phyloP scores from a whole-genome alignment of 2,888 invertebrate species.

The Teleogryllus oceanicus region DNA sequence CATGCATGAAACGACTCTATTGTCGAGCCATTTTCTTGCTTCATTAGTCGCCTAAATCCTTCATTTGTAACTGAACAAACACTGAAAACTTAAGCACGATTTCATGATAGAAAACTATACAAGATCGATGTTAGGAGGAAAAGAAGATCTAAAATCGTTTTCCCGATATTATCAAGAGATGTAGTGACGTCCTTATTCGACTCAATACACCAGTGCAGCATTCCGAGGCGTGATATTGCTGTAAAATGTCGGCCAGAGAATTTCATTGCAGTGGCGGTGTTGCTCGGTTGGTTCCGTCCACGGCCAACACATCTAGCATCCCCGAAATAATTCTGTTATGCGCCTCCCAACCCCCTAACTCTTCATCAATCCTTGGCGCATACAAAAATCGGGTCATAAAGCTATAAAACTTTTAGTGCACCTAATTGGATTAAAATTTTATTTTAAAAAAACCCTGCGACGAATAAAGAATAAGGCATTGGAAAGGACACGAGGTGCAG shows the following conservation, averaged over 20 bases:
- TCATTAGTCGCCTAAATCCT: too few relatives aligned
- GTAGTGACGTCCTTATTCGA: too few relatives aligned
- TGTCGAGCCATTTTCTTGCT: too few relatives aligned
- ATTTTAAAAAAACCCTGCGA: not conserved
- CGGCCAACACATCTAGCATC: not conserved
- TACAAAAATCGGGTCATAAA: constrained; percentile 5
- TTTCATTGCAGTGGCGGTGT: not conserved
- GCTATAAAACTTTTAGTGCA: constrained; percentile 5
- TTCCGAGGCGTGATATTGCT: constrained; percentile 6
- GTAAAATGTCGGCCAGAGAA: not conserved
- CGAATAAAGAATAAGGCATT: not conserved
- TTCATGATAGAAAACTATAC: too few relatives aligned
- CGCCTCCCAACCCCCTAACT: not conserved
- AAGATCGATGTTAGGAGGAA: too few relatives aligned
- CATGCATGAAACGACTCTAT: too few relatives aligned
- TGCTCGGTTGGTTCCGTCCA: not conserved
- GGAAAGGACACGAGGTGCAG: too few relatives aligned
- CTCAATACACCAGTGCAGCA: not conserved
- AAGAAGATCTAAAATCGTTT: too few relatives aligned
- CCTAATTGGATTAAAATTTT: constrained; percentile 18
- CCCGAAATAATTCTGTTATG: not conserved
- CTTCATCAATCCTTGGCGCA: not conserved
- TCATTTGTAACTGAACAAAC: too few relatives aligned
- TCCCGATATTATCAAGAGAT: too few relatives aligned
- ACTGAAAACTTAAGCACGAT: too few relatives aligned